These are phyloP conservation scores for Catamblyrhynchus diadema DNA, from an alignment of 2,797 vertebrate species.

Conservation along the genomic window DNA sequence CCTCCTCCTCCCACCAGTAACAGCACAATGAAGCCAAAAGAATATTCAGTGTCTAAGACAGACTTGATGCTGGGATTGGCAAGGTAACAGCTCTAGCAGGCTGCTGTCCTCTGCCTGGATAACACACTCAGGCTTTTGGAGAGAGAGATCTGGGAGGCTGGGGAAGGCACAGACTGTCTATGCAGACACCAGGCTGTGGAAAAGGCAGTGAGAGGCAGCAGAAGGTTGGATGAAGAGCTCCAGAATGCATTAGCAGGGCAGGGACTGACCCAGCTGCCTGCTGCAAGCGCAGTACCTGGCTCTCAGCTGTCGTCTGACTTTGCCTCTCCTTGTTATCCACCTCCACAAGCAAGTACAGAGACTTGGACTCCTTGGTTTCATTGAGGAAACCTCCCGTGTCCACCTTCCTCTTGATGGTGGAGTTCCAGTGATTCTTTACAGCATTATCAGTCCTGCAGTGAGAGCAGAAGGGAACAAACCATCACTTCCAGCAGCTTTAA, in stretches of 20 bases:
- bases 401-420: slow-evolving; percentile 95
- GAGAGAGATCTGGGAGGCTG: not conserved
- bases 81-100: not conserved
- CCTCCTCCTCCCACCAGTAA: not conserved
- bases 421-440: slow-evolving; percentile 99
- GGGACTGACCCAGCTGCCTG: not conserved
- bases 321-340: slow-evolving; percentile 73
- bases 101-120: not conserved
- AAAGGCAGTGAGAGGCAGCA: not conserved
- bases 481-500: not conserved
- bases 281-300: slow-evolving; percentile 63
- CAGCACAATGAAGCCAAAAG: not conserved
- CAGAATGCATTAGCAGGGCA: not conserved
- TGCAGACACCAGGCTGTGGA: not conserved
- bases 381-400: slow-evolving; percentile 87
- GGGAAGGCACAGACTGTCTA: not conserved
- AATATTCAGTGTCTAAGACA: not conserved
- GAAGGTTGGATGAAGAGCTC: not conserved
- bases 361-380: slow-evolving; percentile 74
- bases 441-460: slow-evolving; percentile 92
- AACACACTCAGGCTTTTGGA: not conserved
- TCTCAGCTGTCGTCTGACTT: not conserved
- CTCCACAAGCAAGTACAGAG: slow-evolving; percentile 70
- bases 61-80: not conserved
- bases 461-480: not conserved